phyloP scores from a whole-genome alignment of 1,140 invertebrate genomes.

The Onthophagus taurus region DNA sequence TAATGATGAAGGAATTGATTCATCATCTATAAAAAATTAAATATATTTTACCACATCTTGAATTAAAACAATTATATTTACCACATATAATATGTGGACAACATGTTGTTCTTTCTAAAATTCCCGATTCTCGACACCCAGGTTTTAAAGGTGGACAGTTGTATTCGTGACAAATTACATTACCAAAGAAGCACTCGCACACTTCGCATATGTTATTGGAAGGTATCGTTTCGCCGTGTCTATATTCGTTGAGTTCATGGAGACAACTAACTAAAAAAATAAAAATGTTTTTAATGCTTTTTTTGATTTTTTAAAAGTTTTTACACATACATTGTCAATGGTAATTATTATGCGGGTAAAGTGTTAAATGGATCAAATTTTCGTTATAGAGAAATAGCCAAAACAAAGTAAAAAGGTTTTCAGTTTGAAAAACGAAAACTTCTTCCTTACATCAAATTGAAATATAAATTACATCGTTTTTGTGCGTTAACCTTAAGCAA shows the following conservation, averaged over 20 bases:
- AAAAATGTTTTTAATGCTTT: not conserved
- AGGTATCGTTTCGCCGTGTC: conserved; percentile 43
- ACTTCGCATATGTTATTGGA: conserved; percentile 41
- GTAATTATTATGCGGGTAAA: too few species aligned
- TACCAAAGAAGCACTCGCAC: conserved; percentile 47
- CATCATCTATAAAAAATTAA: conserved; percentile 20
- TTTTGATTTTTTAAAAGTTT: not conserved
- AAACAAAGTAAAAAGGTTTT: too few species aligned
- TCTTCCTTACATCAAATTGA: too few species aligned
- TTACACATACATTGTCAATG: too few species aligned
- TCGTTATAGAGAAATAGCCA: too few species aligned
- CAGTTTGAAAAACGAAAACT: too few species aligned
- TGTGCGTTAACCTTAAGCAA: too few species aligned
- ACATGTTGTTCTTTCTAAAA: conserved; percentile 37
- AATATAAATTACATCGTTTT: too few species aligned
- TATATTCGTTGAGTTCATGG: conserved; percentile 36
- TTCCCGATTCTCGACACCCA: conserved; percentile 37
- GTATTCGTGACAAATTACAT: conserved; percentile 45
- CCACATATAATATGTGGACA: conserved; percentile 45
- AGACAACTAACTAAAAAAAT: conserved; percentile 37
- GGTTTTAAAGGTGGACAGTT: conserved; percentile 40
- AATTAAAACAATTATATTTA: conserved; percentile 29
- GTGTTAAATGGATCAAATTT: too few species aligned
- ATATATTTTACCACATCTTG: not conserved
- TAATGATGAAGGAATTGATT: conserved; percentile 41